A percentile compares a stretch with the other conserved stretches of the same genome.
phyloP scores from a whole-genome alignment of 2,888 invertebrate genomes.

The Fabriciana adippe region DNA sequence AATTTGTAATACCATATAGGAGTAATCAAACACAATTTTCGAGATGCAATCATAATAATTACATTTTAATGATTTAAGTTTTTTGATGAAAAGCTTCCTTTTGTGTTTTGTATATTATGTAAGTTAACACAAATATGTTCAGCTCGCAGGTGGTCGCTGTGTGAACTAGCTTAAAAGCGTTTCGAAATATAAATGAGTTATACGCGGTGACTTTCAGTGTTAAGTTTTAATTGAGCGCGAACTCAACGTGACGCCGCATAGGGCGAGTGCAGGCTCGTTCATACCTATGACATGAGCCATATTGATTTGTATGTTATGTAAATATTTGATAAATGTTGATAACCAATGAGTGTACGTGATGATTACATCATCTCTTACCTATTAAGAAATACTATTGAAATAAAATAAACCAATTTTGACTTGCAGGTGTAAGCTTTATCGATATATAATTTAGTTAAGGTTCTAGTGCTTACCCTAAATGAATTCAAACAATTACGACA shows the following conservation, averaged over 20 bases:
- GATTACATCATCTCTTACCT: neutral
- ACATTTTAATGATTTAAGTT: constrained; percentile 52
- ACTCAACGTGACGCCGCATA: constrained; percentile 30
- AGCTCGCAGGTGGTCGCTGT: constrained; percentile 37
- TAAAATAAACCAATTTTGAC: too few species aligned
- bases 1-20: constrained; percentile 36
- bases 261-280: constrained; percentile 13
- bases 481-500: too few species aligned
- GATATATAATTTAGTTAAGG: too few species aligned
- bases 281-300: constrained; percentile 18
- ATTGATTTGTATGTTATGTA: constrained; percentile 13
- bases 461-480: too few species aligned
- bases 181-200: constrained; percentile 38
- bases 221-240: constrained; percentile 40
- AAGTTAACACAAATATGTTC: constrained; percentile 8
- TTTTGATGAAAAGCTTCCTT: constrained; percentile 51
- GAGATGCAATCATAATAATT: constrained; percentile 47
- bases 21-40: constrained; percentile 33
- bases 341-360: neutral
- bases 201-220: constrained; percentile 33
- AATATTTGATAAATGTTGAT: constrained; percentile 1
- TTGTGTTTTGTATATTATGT: constrained; percentile 48
- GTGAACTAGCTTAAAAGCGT: constrained; percentile 38
- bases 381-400: neutral
- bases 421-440: too few species aligned